phyloP scores from a whole-genome alignment of 1,140 invertebrate genomes.

The Choristoneura fumiferana region DNA sequence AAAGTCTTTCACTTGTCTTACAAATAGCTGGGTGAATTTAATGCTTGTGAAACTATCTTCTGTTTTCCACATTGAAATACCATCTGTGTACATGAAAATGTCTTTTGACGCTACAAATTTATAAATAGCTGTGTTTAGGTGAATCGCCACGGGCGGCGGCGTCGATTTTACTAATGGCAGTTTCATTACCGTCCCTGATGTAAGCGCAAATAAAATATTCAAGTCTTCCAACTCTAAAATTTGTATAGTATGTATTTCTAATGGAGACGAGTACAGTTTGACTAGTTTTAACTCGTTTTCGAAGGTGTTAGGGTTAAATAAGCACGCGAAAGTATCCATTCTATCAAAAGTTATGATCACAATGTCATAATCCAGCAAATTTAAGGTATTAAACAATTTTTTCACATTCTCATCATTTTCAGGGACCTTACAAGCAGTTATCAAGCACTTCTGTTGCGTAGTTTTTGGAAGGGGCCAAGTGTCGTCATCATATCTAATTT shows the following conservation, averaged over 20 bases:
- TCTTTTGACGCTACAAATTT: conserved; percentile 40
- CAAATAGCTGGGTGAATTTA: conserved; percentile 42
- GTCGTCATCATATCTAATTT: conserved; percentile 18
- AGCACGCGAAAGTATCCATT: conserved; percentile 39
- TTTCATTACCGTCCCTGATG: conserved; percentile 48
- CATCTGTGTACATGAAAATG: conserved; percentile 54
- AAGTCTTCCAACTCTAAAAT: conserved; percentile 30
- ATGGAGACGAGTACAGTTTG: conserved; percentile 47
- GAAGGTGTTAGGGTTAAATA: conserved; percentile 32
- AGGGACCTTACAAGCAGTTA: conserved; percentile 27
- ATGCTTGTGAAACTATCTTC: conserved; percentile 37
- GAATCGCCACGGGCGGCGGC: conserved; percentile 33
- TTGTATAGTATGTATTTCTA: conserved; percentile 46
- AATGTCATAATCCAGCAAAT: conserved; percentile 30
- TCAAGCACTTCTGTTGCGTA: conserved; percentile 22
- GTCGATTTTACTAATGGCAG: conserved; percentile 27
- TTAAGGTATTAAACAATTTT: conserved; percentile 29
- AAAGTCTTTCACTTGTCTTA: conserved; percentile 57
- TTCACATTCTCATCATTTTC: conserved; percentile 30
- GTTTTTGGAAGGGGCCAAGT: conserved; percentile 18
- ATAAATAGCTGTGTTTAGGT: conserved; percentile 53
- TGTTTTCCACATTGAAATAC: conserved; percentile 51
- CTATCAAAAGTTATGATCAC: conserved; percentile 52
- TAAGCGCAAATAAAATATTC: conserved; percentile 43
- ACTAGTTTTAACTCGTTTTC: conserved; percentile 27